A percentile compares a stretch with the other conserved stretches of the same genome.
These are phyloP conservation scores for Drosophila koepferae DNA, from an alignment of 2,888 invertebrate genomes.

Conservation along the genomic window DNA sequence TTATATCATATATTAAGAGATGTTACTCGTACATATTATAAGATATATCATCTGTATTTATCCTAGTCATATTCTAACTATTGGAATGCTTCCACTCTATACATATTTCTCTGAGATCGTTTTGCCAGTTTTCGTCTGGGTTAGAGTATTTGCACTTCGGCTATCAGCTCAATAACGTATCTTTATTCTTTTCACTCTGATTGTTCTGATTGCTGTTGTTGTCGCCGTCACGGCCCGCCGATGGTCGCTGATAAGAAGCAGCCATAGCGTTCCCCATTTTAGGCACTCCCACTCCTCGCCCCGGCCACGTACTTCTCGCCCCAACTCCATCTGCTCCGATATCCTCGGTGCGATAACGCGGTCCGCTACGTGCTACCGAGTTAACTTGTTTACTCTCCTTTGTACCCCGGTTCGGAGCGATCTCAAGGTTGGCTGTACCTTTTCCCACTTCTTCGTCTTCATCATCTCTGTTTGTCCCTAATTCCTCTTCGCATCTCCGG, in stretches of 20 bases:
- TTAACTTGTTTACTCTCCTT: conserved; percentile 49
- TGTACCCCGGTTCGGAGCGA: neutral
- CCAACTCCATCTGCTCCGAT: conserved; percentile 30
- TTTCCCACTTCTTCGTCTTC: neutral
- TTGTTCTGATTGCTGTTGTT: conserved; percentile 52
- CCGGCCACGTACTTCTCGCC: conserved; percentile 2
- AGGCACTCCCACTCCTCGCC: conserved; percentile 8
- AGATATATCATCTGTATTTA: neutral
- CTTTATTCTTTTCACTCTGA: conserved; percentile 12
- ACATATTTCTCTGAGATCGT: neutral
- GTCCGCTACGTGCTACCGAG: conserved; percentile 65
- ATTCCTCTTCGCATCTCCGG: conserved; percentile 1
- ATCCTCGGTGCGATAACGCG: conserved; percentile 62
- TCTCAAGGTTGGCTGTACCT: conserved; percentile 21
- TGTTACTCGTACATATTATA: neutral
- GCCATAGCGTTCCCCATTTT: conserved; percentile 30
- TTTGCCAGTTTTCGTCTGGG: too few species aligned
- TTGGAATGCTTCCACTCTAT: neutral
- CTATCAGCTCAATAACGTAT: neutral
- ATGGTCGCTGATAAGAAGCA: conserved; percentile 67
- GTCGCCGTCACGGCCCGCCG: conserved; percentile 73
- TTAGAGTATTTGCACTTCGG: conserved; percentile 4
- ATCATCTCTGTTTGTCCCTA: neutral
- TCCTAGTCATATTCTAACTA: neutral
- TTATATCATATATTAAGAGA: neutral